Evolutionary conservation across 1,140 invertebrate genomes (phyloP), one percentile per base, ranked within the genome.

Genomic region (Artemia franciscana): DNA sequence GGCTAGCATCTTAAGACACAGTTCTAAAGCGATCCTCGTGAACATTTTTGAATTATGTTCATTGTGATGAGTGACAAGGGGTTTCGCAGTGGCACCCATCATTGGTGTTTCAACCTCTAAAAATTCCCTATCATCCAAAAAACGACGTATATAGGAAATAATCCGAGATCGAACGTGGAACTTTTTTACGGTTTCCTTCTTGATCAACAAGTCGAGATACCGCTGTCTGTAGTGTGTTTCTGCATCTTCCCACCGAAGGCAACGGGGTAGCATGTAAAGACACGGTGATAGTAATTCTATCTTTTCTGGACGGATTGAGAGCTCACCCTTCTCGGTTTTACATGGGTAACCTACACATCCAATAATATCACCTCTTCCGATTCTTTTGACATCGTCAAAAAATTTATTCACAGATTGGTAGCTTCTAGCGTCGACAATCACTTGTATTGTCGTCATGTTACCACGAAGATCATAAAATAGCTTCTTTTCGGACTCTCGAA

Each of bases 41-140:
- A n/a, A n/a, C n/a, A n/a, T n/a, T n/a, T n/a, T n/a, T n/a, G n/a
- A n/a, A n/a, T n/a, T n/a, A 7, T 9, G 24, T 25, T 9, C 60
- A 60, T 60, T 60, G 27, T 60, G 60, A 56, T 60, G 60, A 5
- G 60, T 60, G 24, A 56, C 27, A 24, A 60, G 27, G 5, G 60
- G 60, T 7, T 21, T 39, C 15, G 60, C 60, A 5, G 60, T 7
- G 15, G 60, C 60, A 27, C 60, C 60, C 93, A 99, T 98, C 83
- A 98, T 91, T n/a, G 95, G 96, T 5, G 96, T 99, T 77, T 99
- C 96, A 28, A 98, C 83, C 79, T 98, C 93, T 24, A 98, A 73
- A 73, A 99, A 99, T 58, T 94, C 95, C 68, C 95, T 69, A 24
- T 87, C 80, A 71, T 98, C 92, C 56, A 99, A 79, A 71, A 91